A percentile compares a stretch with the other conserved stretches of the same genome.
These are phyloP conservation scores for Cosmorhoe ocellata DNA, from an alignment of 2,888 invertebrate species.

Conservation along the genomic window DNA sequence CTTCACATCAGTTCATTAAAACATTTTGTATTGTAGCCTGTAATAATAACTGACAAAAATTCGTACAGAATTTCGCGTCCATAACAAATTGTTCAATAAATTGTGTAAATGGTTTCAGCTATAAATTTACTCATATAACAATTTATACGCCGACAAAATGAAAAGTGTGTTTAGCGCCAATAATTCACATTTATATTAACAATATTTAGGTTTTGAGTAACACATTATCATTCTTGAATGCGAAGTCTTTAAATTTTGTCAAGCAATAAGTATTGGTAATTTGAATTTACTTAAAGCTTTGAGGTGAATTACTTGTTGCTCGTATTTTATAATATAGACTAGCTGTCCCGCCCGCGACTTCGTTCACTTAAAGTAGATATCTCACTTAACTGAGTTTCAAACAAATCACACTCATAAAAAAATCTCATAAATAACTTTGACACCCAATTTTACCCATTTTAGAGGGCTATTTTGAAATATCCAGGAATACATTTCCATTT, in stretches of 20 bases:
- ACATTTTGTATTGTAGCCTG: constrained; percentile 33
- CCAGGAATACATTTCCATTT: too few relatives aligned
- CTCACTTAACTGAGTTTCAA: too few relatives aligned
- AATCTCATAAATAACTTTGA: too few relatives aligned
- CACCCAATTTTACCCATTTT: too few relatives aligned
- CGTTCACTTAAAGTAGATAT: too few relatives aligned
- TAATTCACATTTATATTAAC: constrained; percentile 19
- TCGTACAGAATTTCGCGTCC: constrained; percentile 45
- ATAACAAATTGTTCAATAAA: constrained; percentile 54
- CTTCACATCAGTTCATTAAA: constrained; percentile 38
- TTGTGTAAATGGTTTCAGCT: constrained; percentile 47
- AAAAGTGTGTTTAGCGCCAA: constrained; percentile 26
- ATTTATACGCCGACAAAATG: constrained; percentile 31
- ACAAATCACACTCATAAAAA: too few relatives aligned
- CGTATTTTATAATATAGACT: too few relatives aligned
- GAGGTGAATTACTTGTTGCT: too few relatives aligned
- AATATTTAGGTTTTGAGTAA: too few relatives aligned
- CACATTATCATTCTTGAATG: not conserved
- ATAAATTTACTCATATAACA: constrained; percentile 40
- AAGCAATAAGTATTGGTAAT: not conserved
- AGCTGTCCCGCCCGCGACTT: too few relatives aligned
- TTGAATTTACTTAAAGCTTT: too few relatives aligned
- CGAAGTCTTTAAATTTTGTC: not conserved
- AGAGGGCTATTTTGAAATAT: too few relatives aligned
- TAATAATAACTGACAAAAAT: constrained; percentile 51